phyloP scores from a whole-genome alignment of 2,797 vertebrate species.

The Sylvia borin region DNA sequence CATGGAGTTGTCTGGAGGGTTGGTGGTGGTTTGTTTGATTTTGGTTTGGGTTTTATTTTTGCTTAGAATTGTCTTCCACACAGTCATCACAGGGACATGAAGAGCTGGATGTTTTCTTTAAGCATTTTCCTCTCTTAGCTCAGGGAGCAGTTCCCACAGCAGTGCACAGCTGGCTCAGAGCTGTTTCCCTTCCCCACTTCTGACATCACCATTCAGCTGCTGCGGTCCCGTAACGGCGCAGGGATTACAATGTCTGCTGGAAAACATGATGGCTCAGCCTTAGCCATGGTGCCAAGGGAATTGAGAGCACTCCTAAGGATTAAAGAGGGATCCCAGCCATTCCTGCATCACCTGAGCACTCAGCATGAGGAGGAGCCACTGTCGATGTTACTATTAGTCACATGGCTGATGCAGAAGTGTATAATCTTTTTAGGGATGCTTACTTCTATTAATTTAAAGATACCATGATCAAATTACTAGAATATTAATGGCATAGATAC shows the following conservation, averaged over 20 bases:
- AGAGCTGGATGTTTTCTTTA: not conserved
- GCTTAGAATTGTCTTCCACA: not conserved
- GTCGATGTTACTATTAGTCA: not conserved
- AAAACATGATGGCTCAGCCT: not conserved
- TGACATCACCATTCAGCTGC: not conserved
- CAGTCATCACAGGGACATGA: not conserved
- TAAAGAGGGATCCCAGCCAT: not conserved
- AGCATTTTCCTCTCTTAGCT: not conserved
- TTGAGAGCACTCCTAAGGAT: not conserved
- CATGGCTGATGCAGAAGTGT: not conserved
- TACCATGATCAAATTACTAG: not conserved
- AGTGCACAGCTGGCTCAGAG: not conserved
- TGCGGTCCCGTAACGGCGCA: rapidly evolving
- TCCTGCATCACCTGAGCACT: not conserved
- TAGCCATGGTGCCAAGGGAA: not conserved
- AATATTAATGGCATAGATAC: not conserved
- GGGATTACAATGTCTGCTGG: not conserved
- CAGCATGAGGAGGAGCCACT: not conserved
- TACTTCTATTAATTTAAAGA: constrained; percentile 31
- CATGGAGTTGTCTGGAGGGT: not conserved
- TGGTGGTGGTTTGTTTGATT: not conserved
- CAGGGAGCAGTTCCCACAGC: not conserved
- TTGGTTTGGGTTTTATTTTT: not conserved
- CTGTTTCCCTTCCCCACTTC: not conserved
- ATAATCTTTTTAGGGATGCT: constrained; percentile 6